Evolutionary conservation across 2,888 invertebrate species (phyloP), one percentile per base, ranked within the genome.

Genomic region (Scaptomyza parva): DNA sequence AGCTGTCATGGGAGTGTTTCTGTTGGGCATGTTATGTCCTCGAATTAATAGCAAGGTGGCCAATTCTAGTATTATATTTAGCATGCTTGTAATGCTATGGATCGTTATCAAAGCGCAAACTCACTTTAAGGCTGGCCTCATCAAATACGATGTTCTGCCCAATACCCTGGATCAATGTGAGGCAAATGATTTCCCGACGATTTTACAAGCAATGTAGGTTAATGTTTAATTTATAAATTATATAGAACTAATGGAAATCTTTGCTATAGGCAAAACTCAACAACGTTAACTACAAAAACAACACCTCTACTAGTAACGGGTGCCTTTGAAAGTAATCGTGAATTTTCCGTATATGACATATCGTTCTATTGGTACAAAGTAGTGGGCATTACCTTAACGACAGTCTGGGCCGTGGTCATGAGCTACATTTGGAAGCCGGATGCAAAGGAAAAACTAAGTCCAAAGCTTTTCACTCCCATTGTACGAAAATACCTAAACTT

Each of bases 21-120:
- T 94, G 5, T 87, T 95, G 30, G 95, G 95, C n/a, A 94, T 95
- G 93, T 91, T 95, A 55, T 91, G 94, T 59, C 95, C 95, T 0
- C 94, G 93, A 91, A 92, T 93, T 0, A 94, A 93, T 88, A 91
- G 86, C 41, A 89, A 88, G 62, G 91, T 88, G 14, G 91, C 89
- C 2, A 69, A 88, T 3, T 60, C 76, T 8, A 86, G 89, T 8
- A 78, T 90, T 24, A 20, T 88, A 1, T 80, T 89, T 37, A 90
- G 90, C 58, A 72, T 91, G 4, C 1, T 65, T 0, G 57, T 59
- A 1, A 86, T 92, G 78, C 6, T 83, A 1, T 87, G 87, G 82
- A 77, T 92, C 18, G 79, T 90, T 17, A n/a, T 71, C 8, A 89
- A 84, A 12, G 77, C 83, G 1, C 90, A 90, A 65, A 60, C 89